Evolutionary conservation across 2,888 invertebrate species (phyloP), one percentile per base, ranked within the genome.

Genomic region (Monochamus alternatus): DNA sequence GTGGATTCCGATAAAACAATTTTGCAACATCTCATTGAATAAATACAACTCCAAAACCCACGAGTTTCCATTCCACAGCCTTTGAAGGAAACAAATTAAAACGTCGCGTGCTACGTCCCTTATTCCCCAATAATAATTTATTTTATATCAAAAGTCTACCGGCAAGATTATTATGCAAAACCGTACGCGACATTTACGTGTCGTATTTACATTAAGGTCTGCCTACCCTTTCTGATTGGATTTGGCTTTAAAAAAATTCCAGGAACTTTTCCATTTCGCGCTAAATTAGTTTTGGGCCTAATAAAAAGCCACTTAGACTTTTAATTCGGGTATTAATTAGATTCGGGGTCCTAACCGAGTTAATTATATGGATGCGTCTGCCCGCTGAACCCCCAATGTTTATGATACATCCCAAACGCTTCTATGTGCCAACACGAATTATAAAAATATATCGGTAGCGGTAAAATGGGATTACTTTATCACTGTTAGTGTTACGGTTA

Each of bases 71-170:
- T 38, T 38, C 7, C 38, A 4, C 4, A 38, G 38, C 38, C 38
- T 38, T 55, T 8, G 55, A n/a, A 7, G n/a, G 55, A 5, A 64
- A 64, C 64, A 10, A 14, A 44, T 64, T 47, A 64, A 22, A 63
- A 64, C 47, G 22, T 64, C 22, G 64, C 64, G 64, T 64, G 64
- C 47, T 4, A 3, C 22, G 30, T 10, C 30, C 8, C 30, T 64
- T 64, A 64, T 64, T 47, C 22, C 64, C 30, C 47, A 64, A 64
- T 47, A 64, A 47, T 47, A 47, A 47, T 47, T 64, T 47, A 64
- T 64, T 64, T 12, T 64, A 64, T 47, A 64, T 64, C 22, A 44
- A 47, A 44, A 47, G 47, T 5, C 9, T 44, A 47, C 9, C 10
- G 38, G 38, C 22, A 47, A 31, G 9, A 47, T 47, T 64, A 64